These are phyloP conservation scores for Erebia ligea DNA, from an alignment of 2,888 invertebrate genomes.

Conservation along the genomic window DNA sequence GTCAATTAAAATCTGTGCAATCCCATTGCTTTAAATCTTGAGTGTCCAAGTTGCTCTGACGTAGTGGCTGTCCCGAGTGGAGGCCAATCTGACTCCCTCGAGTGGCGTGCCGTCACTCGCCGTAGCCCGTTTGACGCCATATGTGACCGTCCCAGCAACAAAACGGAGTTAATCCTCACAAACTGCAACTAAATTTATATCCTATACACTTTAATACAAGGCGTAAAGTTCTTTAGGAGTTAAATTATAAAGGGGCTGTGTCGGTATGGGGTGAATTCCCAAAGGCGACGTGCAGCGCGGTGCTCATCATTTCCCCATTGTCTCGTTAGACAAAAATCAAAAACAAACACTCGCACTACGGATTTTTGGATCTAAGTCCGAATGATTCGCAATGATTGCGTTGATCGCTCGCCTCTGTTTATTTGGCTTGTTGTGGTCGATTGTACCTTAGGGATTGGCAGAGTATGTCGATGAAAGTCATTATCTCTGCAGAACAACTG, in stretches of 20 bases:
- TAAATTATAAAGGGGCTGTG: slow-evolving; percentile 56
- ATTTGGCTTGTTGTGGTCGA: slow-evolving; percentile 62
- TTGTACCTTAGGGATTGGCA: slow-evolving; percentile 63
- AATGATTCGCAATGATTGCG: slow-evolving; percentile 73
- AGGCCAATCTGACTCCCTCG: slow-evolving; percentile 77
- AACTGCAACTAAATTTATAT: slow-evolving; percentile 53
- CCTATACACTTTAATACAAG: slow-evolving; percentile 53
- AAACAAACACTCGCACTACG: slow-evolving; percentile 77
- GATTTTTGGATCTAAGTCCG: slow-evolving; percentile 77
- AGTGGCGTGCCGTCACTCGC: slow-evolving; percentile 78
- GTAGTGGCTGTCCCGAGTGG: slow-evolving; percentile 65
- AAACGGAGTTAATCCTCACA: slow-evolving; percentile 56
- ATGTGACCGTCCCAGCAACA: slow-evolving; percentile 59
- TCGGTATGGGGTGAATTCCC: slow-evolving; percentile 76
- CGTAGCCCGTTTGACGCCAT: slow-evolving; percentile 81
- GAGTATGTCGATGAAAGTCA: slow-evolving; percentile 52
- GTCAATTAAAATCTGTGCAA: slow-evolving; percentile 23
- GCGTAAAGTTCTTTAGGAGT: slow-evolving; percentile 53
- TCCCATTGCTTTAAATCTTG: slow-evolving; percentile 53
- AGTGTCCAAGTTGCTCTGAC: slow-evolving; percentile 57
- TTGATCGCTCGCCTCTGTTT: slow-evolving; percentile 56
- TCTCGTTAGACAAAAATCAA: slow-evolving; percentile 84
- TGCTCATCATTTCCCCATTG: slow-evolving; percentile 83
- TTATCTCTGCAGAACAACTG: slow-evolving; percentile 42
- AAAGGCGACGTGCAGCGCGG: slow-evolving; percentile 74